These are phyloP conservation scores for Botrylloides violaceus DNA, from an alignment of 23 tunicate genomes.

Conservation along the genomic window DNA sequence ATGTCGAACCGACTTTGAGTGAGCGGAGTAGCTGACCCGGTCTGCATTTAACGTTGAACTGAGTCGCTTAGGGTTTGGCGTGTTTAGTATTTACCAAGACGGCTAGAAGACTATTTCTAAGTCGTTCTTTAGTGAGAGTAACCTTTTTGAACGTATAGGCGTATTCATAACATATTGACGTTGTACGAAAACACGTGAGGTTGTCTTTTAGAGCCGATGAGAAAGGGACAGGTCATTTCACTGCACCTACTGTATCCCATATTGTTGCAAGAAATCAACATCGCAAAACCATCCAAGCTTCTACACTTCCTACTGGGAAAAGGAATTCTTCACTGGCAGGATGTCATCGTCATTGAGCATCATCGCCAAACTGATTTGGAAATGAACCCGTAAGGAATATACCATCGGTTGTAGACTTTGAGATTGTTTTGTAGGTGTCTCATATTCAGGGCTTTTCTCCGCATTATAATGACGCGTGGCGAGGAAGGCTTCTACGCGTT, in stretches of 20 bases:
- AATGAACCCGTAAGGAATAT: slow-evolving; percentile 41
- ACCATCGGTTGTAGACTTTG: background rate
- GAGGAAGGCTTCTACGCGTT: slow-evolving; percentile 41
- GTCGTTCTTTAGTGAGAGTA: no score
- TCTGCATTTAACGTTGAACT: no score
- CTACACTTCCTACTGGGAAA: slow-evolving; percentile 67
- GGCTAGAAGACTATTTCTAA: no score
- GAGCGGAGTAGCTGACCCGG: no score
- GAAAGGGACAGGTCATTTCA: slow-evolving; percentile 17
- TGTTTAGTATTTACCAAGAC: no score
- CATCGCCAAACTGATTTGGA: slow-evolving; percentile 72
- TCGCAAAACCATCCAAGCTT: slow-evolving; percentile 60
- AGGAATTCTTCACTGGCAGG: slow-evolving; percentile 82
- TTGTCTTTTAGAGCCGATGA: slow-evolving; percentile 41
- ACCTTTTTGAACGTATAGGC: background rate
- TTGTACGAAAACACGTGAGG: background rate
- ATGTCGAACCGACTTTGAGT: no score
- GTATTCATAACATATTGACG: background rate
- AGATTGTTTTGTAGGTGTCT: background rate
- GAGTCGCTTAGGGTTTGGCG: no score
- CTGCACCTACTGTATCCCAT: slow-evolving; percentile 58
- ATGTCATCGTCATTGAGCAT: slow-evolving; percentile 52
- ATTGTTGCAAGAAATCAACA: slow-evolving; percentile 73
- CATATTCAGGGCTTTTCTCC: slow-evolving; percentile 41
- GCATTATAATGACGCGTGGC: slow-evolving; percentile 54